A percentile compares a stretch with the other conserved stretches of the same genome.
phyloP scores from a whole-genome alignment of 2,888 invertebrate species.

The Campoletis raptor region DNA sequence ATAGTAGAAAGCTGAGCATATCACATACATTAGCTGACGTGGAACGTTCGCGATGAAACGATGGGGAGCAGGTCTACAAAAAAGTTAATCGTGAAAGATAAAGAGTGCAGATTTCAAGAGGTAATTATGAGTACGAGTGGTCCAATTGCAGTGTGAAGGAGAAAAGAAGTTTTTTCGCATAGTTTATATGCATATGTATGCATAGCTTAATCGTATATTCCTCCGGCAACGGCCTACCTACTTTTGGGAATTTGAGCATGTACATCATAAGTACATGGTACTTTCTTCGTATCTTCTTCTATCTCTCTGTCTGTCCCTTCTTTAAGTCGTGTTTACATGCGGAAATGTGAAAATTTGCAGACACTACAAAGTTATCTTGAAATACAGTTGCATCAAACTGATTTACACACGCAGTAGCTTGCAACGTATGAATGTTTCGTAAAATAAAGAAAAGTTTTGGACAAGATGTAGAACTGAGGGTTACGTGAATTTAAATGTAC shows the following conservation, averaged over 20 bases:
- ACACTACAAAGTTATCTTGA: not conserved
- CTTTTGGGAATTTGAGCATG: constrained; percentile 59
- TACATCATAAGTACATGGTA: constrained; percentile 35
- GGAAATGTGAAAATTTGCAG: not conserved
- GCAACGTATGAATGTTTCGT: not conserved
- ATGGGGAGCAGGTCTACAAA: constrained; percentile 8
- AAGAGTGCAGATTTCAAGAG: constrained; percentile 61
- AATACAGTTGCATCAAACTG: not conserved
- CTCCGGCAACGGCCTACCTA: constrained; percentile 35
- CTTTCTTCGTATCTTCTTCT: constrained; percentile 38
- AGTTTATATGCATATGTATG: constrained; percentile 20
- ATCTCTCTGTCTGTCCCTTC: not conserved
- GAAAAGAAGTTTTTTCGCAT: constrained; percentile 37
- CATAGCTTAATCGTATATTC: constrained; percentile 19
- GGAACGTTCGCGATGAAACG: constrained; percentile 38
- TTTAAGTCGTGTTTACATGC: not conserved
- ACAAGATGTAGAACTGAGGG: too few relatives aligned
- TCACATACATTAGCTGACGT: not conserved
- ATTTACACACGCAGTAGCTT: not conserved
- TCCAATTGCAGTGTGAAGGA: constrained; percentile 34
- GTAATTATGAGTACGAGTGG: constrained; percentile 63
- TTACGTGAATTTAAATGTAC: too few relatives aligned
- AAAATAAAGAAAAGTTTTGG: too few relatives aligned
- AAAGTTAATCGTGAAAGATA: constrained; percentile 63
- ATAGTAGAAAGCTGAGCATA: constrained; percentile 6